These are phyloP conservation scores for Melitaea athalia DNA, from an alignment of 2,888 invertebrate genomes.

Conservation along the genomic window DNA sequence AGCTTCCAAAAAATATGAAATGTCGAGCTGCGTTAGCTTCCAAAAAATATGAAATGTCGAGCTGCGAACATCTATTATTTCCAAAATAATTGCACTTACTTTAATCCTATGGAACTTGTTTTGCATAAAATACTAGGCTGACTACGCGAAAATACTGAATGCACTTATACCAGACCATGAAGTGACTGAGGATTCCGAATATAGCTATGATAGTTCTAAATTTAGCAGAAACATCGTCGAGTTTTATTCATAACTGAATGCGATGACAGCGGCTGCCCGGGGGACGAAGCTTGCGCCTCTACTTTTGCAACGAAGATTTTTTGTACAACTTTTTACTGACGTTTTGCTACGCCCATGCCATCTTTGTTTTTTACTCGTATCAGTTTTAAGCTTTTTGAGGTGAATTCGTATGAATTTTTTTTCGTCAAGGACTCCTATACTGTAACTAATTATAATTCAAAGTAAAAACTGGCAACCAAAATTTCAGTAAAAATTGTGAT, in stretches of 20 bases:
- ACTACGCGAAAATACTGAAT: slow-evolving; percentile 60
- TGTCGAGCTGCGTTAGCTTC: slow-evolving; percentile 46
- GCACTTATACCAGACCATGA: slow-evolving; percentile 59
- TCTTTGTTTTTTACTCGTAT: slow-evolving; percentile 29
- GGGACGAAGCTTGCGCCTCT: slow-evolving; percentile 46
- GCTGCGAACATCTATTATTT: slow-evolving; percentile 63
- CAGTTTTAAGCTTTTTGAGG: slow-evolving; percentile 35
- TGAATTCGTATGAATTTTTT: slow-evolving; percentile 35
- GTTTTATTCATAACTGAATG: slow-evolving; percentile 48
- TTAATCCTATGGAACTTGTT: slow-evolving; percentile 57
- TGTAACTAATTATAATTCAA: slow-evolving; percentile 15
- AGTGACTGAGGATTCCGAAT: slow-evolving; percentile 54
- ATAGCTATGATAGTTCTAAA: slow-evolving; percentile 54
- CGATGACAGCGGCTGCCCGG: slow-evolving; percentile 38
- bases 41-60: slow-evolving; percentile 42
- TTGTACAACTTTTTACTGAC: slow-evolving; percentile 44
- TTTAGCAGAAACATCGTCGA: slow-evolving; percentile 42
- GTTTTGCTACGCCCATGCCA: slow-evolving; percentile 42
- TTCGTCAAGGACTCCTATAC: slow-evolving; percentile 19
- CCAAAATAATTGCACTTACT: slow-evolving; percentile 60
- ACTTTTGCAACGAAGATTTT: slow-evolving; percentile 45
- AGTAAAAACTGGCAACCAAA: background rate
- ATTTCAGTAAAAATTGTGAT: too few species aligned
- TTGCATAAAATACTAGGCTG: slow-evolving; percentile 64
- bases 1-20: slow-evolving; percentile 38